These are phyloP conservation scores for Mus spicilegus DNA, from an alignment of 2,113 vertebrate species.

Conservation along the genomic window DNA sequence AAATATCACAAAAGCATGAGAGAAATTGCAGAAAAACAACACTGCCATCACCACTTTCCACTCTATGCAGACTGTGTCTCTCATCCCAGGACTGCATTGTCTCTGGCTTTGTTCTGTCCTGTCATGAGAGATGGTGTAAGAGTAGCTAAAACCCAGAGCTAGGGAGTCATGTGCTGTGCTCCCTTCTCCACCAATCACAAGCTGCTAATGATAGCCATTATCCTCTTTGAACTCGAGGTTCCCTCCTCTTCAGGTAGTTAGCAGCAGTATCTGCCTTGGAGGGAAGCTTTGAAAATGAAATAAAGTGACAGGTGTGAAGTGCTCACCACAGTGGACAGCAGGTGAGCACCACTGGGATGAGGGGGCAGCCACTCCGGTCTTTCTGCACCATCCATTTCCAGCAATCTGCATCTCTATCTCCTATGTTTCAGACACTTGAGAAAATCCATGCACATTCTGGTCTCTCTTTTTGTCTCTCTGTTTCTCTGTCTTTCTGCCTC, in stretches of 20 bases:
- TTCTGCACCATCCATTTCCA: background rate
- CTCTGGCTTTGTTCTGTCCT: background rate
- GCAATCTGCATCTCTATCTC: background rate
- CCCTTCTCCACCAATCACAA: background rate
- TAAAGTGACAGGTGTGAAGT: background rate
- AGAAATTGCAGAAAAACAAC: background rate
- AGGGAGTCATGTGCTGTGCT: background rate
- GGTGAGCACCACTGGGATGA: background rate
- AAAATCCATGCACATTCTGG: too few species aligned
- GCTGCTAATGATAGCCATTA: background rate
- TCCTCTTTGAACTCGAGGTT: background rate
- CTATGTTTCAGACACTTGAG: background rate
- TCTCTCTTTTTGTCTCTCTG: background rate
- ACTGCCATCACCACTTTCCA: background rate
- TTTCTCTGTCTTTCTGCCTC: background rate
- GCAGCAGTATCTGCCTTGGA: background rate
- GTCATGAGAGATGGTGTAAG: rapidly evolving
- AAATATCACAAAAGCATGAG: background rate
- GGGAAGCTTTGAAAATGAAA: background rate
- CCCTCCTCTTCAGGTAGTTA: background rate
- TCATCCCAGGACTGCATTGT: background rate
- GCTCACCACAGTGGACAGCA: background rate
- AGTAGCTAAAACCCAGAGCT: background rate
- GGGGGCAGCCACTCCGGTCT: background rate
- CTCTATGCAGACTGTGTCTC: background rate